Conservation (phyloP, 2,113 vertebrate species). For the Aegypius monachus region DNA sequence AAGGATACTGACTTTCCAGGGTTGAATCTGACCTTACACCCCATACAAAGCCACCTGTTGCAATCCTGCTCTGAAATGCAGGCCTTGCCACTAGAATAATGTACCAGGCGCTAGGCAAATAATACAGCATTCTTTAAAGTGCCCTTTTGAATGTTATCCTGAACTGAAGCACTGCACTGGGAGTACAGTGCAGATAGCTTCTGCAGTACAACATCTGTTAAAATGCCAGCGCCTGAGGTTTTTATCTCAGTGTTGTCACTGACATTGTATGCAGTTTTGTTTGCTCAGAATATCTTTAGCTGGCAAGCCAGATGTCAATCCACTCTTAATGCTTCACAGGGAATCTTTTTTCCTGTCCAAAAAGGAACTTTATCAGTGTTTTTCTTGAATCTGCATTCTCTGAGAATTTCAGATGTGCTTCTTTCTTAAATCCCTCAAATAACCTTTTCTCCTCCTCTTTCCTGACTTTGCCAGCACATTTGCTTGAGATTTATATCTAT, state of each 20-base stretch:
- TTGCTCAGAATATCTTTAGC: slow-evolving; percentile 47
- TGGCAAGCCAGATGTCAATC: slow-evolving; percentile 25
- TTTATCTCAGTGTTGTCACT: neutral
- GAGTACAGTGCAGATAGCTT: neutral
- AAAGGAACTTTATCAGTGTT: slow-evolving; percentile 35
- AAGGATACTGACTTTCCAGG: neutral
- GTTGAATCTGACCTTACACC: neutral
- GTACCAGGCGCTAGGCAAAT: neutral
- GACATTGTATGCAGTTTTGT: neutral
- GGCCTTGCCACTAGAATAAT: neutral
- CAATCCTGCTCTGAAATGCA: neutral
- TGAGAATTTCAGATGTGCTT: neutral
- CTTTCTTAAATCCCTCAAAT: slow-evolving; percentile 27
- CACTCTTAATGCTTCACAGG: neutral
- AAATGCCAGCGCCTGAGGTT: neutral
- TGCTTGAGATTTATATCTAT: neutral
- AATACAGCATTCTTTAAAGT: neutral
- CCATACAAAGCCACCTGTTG: accelerated
- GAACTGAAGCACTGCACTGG: neutral
- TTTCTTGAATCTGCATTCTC: slow-evolving; percentile 26
- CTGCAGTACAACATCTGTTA: neutral
- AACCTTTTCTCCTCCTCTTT: neutral
- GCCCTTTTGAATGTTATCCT: neutral
- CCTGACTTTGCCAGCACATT: neutral
- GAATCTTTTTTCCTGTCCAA: slow-evolving; percentile 3